phyloP scores from a whole-genome alignment of 2,797 vertebrate species.

The Catostomus latipinnis region DNA sequence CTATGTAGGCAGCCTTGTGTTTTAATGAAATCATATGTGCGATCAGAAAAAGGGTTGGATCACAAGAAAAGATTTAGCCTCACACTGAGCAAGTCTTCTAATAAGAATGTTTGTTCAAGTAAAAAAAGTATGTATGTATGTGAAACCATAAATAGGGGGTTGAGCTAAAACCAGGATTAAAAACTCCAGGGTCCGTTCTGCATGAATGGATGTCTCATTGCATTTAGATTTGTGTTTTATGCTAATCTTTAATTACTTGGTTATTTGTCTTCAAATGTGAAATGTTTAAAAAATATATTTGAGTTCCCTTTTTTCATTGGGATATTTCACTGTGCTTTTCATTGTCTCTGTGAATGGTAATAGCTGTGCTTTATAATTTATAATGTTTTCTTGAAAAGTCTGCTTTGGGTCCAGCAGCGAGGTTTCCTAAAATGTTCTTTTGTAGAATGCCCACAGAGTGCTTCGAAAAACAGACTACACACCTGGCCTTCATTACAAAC shows the following conservation, averaged over 20 bases:
- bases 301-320: slow-evolving; percentile 2
- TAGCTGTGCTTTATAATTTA: slow-evolving; percentile 34
- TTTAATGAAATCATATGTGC: slow-evolving; percentile 41
- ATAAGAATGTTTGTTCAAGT: slow-evolving; percentile 57
- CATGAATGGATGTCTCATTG: slow-evolving; percentile 30
- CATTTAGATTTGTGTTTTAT: slow-evolving; percentile 13
- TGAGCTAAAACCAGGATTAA: not conserved
- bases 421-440: slow-evolving; percentile 48
- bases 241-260: slow-evolving; percentile 49
- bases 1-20: slow-evolving; percentile 15
- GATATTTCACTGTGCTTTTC: slow-evolving; percentile 10
- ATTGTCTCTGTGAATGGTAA: slow-evolving; percentile 17
- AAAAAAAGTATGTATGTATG: slow-evolving; percentile 51
- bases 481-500: slow-evolving; percentile 81
- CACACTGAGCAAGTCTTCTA: slow-evolving; percentile 44
- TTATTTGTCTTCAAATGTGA: slow-evolving; percentile 50
- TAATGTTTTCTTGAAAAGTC: slow-evolving; percentile 32
- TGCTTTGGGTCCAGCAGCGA: slow-evolving; percentile 52
- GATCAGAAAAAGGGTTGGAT: slow-evolving; percentile 47
- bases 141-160: not conserved
- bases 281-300: not conserved
- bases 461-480: slow-evolving; percentile 58
- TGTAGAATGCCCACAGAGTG: slow-evolving; percentile 48
- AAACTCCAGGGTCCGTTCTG: not conserved
- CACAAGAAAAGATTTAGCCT: slow-evolving; percentile 53